phyloP scores from a whole-genome alignment of 1,140 invertebrate genomes.

The Cyrtorhinus lividipennis region DNA sequence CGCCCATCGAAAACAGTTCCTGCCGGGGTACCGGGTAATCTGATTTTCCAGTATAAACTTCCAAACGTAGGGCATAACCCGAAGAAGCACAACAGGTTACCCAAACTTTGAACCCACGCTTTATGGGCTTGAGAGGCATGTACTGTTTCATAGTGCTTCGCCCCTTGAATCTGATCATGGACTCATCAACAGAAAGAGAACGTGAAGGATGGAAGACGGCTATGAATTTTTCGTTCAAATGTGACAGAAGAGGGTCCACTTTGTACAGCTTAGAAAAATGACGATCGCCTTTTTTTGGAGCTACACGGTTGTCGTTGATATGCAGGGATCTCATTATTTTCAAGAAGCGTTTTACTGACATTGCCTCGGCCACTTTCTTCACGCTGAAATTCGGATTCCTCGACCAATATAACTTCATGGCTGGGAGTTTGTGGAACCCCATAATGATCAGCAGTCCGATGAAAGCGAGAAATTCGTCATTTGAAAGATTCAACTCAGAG shows the following conservation, averaged over 20 bases:
- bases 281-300: background rate
- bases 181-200: no score
- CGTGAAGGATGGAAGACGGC: background rate
- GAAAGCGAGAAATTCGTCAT: background rate
- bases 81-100: slow-evolving; percentile 24
- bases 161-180: slow-evolving; percentile 27
- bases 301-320: background rate
- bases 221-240: background rate
- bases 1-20: background rate
- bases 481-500: background rate
- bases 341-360: background rate
- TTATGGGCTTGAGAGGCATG: slow-evolving; percentile 28
- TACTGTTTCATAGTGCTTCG: slow-evolving; percentile 27
- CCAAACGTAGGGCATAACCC: slow-evolving; percentile 25
- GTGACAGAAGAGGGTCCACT: background rate
- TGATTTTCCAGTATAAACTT: slow-evolving; percentile 26
- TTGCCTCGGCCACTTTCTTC: background rate
- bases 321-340: background rate
- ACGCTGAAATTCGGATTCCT: background rate
- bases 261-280: background rate
- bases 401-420: background rate
- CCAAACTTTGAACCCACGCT: slow-evolving; percentile 30
- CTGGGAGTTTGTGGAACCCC: background rate
- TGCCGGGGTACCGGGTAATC: no score
- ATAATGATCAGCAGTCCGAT: background rate